These are phyloP conservation scores for Acanthosepion lycidas DNA, from an alignment of 2,888 invertebrate genomes.

Conservation along the genomic window DNA sequence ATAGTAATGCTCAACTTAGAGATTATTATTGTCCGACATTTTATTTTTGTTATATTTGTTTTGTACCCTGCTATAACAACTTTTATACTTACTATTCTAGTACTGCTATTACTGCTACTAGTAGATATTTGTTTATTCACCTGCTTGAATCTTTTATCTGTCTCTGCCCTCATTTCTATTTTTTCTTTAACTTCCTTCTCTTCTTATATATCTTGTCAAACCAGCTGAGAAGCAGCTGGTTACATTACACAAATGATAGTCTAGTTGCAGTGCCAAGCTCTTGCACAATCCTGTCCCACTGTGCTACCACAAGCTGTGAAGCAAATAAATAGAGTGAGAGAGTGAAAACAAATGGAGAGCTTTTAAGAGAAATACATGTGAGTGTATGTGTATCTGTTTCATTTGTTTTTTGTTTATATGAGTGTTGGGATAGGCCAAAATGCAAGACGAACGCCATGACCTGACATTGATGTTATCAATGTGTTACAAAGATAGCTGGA, in stretches of 20 bases:
- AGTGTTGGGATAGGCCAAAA: too few relatives aligned
- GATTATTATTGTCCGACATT: neutral
- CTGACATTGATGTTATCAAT: too few relatives aligned
- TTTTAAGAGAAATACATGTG: too few relatives aligned
- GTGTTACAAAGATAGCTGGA: too few relatives aligned
- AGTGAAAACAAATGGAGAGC: neutral
- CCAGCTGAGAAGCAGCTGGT: neutral
- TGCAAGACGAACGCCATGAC: too few relatives aligned
- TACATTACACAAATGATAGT: neutral
- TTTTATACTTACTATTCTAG: neutral
- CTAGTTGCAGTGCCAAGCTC: neutral
- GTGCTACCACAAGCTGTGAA: neutral
- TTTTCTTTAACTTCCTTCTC: neutral
- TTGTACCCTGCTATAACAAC: neutral
- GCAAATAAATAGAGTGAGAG: neutral
- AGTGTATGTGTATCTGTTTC: too few relatives aligned
- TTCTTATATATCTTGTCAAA: neutral
- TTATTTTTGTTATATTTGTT: neutral
- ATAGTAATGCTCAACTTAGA: neutral
- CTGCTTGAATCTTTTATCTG: neutral
- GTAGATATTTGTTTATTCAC: neutral
- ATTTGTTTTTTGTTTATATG: too few relatives aligned
- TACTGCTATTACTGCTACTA: neutral
- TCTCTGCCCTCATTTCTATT: neutral
- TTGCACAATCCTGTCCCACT: neutral